Base-by-base conservation (phyloP, 2,797 vertebrate genomes). In the Clarias pachynema region DNA sequence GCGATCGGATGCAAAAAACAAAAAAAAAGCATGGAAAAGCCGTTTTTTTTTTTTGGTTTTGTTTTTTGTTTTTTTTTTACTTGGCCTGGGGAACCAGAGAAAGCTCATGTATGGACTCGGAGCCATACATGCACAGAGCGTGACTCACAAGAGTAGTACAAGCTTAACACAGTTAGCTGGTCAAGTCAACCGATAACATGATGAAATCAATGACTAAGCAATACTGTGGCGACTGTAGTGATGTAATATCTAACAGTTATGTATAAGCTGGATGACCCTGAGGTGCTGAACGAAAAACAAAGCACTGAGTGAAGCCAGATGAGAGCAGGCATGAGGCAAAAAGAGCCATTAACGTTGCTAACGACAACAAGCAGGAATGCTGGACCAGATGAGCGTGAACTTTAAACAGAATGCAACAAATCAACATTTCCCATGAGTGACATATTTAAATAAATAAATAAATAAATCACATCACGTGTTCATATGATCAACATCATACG, bases 241-340 rank as follows among this genome's bases (percentile, higher is more conserved):
- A 79, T 78, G 63, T 77, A 86, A 84, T 72, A 84, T 62, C 70
- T 83, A 81, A 86, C 68, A n/a, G 26, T 66, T 73, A 81, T 73
- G 62, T 79, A 77, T 44, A 34, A 49, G 86, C 78, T 73, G 81
- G 68, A 85, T 84, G 86, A 85, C 86, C 86, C 87, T 29, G 72
- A 84, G 77, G 79, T 79, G 82, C 62, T 24, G 84, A 81, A 86
- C 37, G 12, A 89, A 79, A 53, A 87, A 81, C 82, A 81, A 14
- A 15, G 37, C 56, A 57, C 34, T 60, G 80, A 79, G 86, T 86
- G 73, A 86, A 88, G 85, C 77, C 83, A 85, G 85, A 83, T 87
- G 87, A 86, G 85, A 87, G 81, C 79, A 60, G 85, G 78, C 60
- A 84, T 80, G 82, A 84, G 80, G 80, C 81, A 85, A 89, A 85